Conservation (phyloP, 2,888 invertebrate genomes). For the Mimumesa dahlbomi region DNA sequence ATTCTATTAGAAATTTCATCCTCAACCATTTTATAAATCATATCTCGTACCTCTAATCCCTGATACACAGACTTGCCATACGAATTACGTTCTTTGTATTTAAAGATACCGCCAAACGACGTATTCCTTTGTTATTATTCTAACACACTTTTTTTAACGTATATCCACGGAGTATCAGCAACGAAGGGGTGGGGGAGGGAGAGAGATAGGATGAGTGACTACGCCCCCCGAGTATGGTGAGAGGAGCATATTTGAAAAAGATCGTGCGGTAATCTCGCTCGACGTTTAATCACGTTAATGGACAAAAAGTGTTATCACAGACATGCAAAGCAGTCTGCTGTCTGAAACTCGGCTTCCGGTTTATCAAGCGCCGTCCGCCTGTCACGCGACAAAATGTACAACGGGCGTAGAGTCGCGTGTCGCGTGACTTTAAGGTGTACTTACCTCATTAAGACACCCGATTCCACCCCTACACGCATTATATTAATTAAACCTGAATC, state of each 20-base stretch:
- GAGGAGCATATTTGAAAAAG: slow-evolving; percentile 48
- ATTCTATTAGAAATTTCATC: too few species aligned
- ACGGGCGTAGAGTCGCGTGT: slow-evolving; percentile 54
- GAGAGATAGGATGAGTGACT: background rate
- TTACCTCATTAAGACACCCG: slow-evolving; percentile 64
- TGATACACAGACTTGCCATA: too few species aligned
- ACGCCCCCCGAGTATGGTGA: background rate
- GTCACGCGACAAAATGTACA: slow-evolving; percentile 71
- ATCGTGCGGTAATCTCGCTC: slow-evolving; percentile 51
- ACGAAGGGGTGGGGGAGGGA: background rate
- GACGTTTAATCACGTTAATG: slow-evolving; percentile 77
- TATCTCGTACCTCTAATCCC: too few species aligned
- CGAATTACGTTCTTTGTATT: too few species aligned
- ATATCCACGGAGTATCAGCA: too few species aligned
- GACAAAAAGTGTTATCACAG: slow-evolving; percentile 72
- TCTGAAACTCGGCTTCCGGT: slow-evolving; percentile 60
- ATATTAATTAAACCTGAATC: slow-evolving; percentile 74
- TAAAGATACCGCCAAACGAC: too few species aligned
- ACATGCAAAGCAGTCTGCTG: slow-evolving; percentile 69
- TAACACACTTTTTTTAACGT: background rate
- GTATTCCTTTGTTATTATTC: background rate
- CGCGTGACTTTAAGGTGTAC: slow-evolving; percentile 69
- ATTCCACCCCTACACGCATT: slow-evolving; percentile 65
- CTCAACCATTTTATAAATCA: too few species aligned
- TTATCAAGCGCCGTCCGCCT: slow-evolving; percentile 58